Percentiles rank a stretch among this genome's conserved stretches.
phyloP scores from a whole-genome alignment of 2,888 invertebrate genomes.

The Sinopyrophorus schimmeli region DNA sequence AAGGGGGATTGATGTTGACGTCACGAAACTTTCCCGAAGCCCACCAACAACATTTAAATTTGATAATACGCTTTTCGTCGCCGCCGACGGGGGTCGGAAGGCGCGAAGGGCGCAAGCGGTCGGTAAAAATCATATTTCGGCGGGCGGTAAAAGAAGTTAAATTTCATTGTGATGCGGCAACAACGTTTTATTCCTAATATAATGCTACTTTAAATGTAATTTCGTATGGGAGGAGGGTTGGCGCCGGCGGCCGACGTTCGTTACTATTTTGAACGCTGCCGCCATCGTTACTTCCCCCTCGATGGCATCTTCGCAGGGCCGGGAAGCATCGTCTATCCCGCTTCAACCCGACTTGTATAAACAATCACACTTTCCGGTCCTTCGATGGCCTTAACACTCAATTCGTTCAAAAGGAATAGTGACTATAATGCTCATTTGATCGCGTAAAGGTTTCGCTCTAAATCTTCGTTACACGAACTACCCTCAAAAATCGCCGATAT shows the following conservation, averaged over 20 bases:
- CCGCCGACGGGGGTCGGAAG: constrained; percentile 11
- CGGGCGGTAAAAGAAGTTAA: constrained; percentile 39
- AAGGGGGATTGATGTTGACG: neutral
- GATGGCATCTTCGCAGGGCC: constrained; percentile 25
- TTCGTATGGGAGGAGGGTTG: constrained; percentile 36
- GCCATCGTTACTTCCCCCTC: constrained; percentile 26
- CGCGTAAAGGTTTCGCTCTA: constrained; percentile 13
- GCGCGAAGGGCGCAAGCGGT: constrained; percentile 45
- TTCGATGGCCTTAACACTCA: constrained; percentile 27
- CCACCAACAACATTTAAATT: constrained; percentile 20
- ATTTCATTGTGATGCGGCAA: constrained; percentile 38
- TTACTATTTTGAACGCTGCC: constrained; percentile 28
- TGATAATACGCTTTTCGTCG: constrained; percentile 21
- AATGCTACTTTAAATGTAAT: constrained; percentile 37
- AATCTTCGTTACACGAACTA: constrained; percentile 14
- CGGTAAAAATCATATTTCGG: constrained; percentile 48
- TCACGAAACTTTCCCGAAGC: neutral
- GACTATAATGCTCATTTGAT: constrained; percentile 21
- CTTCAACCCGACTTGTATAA: constrained; percentile 26
- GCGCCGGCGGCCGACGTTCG: constrained; percentile 31
- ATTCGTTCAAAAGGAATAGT: constrained; percentile 22
- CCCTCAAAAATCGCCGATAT: constrained; percentile 14
- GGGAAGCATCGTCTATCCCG: constrained; percentile 26
- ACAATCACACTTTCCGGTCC: constrained; percentile 27
- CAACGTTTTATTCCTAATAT: constrained; percentile 38